A percentile compares a stretch with the other conserved stretches of the same genome.
Conservation (phyloP, 2,797 vertebrate species). For the Tenualosa thibaudeaui region DNA sequence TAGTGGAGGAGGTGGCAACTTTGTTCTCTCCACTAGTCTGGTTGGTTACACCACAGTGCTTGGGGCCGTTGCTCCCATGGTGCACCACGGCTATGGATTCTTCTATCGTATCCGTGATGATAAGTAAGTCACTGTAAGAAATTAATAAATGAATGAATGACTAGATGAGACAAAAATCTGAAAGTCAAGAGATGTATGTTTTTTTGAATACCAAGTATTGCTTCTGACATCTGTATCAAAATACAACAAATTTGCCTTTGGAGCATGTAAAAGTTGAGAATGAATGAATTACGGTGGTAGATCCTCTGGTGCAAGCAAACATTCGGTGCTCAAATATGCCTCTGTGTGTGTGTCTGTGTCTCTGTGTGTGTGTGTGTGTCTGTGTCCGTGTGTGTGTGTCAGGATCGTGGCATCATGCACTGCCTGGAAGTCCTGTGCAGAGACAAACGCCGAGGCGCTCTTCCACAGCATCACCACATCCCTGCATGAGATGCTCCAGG, state of each 20-base stretch:
- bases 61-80: conserved; percentile 87
- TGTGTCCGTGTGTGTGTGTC: conserved; percentile 6
- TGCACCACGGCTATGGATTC: conserved; percentile 87
- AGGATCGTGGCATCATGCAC: conserved; percentile 82
- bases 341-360: neutral
- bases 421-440: conserved; percentile 86
- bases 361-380: neutral
- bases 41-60: conserved; percentile 84
- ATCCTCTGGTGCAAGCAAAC: neutral
- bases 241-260: too few species aligned
- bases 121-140: conserved; percentile 71
- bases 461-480: conserved; percentile 72
- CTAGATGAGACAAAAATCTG: neutral
- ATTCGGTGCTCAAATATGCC: neutral
- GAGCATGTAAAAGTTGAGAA: neutral
- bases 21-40: conserved; percentile 91
- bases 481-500: conserved; percentile 83
- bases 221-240: too few species aligned
- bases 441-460: conserved; percentile 83
- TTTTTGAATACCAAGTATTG: too few species aligned
- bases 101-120: conserved; percentile 96
- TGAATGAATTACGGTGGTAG: neutral
- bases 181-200: neutral
- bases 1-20: conserved; percentile 96
- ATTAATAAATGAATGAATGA: neutral